Conservation (phyloP, 2,797 vertebrate genomes). For the Cyclura pinguis region DNA sequence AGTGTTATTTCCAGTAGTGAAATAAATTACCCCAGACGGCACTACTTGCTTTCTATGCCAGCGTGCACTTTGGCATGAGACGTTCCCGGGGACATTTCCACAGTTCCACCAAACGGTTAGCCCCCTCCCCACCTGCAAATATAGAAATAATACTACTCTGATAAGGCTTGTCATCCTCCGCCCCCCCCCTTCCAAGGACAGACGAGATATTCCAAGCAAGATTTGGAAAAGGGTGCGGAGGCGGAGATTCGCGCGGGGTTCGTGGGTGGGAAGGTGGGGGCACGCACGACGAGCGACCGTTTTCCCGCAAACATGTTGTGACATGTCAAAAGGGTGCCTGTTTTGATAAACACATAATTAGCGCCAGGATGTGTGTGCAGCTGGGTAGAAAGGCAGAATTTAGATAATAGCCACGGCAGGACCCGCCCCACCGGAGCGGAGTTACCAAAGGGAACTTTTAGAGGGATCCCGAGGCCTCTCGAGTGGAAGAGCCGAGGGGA, state of each 20-base stretch:
- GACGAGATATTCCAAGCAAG: conserved; percentile 18
- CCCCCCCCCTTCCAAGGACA: neutral
- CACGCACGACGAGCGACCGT: neutral
- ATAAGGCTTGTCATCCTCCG: neutral
- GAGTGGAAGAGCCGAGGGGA: neutral
- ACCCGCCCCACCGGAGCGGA: conserved; percentile 30
- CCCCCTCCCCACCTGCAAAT: neutral
- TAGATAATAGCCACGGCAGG: conserved; percentile 20
- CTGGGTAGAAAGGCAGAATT: conserved; percentile 32
- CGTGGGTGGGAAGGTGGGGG: neutral
- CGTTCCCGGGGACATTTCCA: neutral
- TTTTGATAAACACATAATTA: conserved; percentile 62
- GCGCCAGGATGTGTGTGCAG: conserved; percentile 52
- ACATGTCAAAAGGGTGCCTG: conserved; percentile 57
- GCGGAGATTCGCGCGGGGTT: neutral
- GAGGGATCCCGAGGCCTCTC: neutral
- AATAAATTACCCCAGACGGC: neutral
- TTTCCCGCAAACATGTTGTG: conserved; percentile 47
- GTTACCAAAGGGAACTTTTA: conserved; percentile 32
- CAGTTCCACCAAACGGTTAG: neutral
- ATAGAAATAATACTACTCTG: neutral
- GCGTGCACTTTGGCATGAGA: neutral
- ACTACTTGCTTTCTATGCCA: neutral
- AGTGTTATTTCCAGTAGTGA: neutral
- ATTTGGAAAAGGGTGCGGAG: neutral